Conservation (phyloP, 1,140 invertebrate genomes). For the Drosophila melanogaster region DNA sequence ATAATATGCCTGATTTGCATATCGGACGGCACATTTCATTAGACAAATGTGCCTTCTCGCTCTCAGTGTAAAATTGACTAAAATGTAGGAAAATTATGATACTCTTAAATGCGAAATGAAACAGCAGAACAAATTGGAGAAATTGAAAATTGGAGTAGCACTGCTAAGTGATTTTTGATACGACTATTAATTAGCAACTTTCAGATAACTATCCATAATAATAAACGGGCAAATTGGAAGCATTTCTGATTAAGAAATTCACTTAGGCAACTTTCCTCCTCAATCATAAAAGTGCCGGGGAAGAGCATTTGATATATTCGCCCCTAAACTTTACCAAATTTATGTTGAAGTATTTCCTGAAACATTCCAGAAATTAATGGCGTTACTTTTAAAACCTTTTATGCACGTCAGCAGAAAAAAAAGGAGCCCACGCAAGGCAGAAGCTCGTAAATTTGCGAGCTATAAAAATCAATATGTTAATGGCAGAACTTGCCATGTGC, state of each 20-base stretch:
- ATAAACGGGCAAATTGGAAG: conserved; percentile 17
- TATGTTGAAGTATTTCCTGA: conserved; percentile 56
- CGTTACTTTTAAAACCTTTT: conserved; percentile 78
- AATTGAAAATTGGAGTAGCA: not conserved
- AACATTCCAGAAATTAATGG: conserved; percentile 73
- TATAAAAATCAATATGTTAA: conserved; percentile 83
- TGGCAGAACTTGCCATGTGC: conserved; percentile 55
- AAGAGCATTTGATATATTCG: conserved; percentile 38
- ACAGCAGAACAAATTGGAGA: conserved; percentile 4
- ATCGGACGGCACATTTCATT: conserved; percentile 34
- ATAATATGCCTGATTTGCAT: conserved; percentile 41
- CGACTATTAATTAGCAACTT: conserved; percentile 27
- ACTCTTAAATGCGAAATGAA: not conserved
- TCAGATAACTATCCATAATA: conserved; percentile 32
- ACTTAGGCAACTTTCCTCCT: conserved; percentile 33
- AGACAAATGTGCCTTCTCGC: conserved; percentile 12
- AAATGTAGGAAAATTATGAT: not conserved
- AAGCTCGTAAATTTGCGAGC: conserved; percentile 76
- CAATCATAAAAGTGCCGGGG: conserved; percentile 18
- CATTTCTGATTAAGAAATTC: conserved; percentile 44
- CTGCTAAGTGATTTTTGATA: conserved; percentile 16
- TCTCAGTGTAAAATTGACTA: not conserved
- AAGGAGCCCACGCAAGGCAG: conserved; percentile 52
- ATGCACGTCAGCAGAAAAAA: conserved; percentile 55
- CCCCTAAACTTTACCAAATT: conserved; percentile 40